Evolutionary conservation across 1,140 invertebrate species (phyloP), one percentile per base, ranked within the genome.

Genomic region (Drosophila eugracilis): DNA sequence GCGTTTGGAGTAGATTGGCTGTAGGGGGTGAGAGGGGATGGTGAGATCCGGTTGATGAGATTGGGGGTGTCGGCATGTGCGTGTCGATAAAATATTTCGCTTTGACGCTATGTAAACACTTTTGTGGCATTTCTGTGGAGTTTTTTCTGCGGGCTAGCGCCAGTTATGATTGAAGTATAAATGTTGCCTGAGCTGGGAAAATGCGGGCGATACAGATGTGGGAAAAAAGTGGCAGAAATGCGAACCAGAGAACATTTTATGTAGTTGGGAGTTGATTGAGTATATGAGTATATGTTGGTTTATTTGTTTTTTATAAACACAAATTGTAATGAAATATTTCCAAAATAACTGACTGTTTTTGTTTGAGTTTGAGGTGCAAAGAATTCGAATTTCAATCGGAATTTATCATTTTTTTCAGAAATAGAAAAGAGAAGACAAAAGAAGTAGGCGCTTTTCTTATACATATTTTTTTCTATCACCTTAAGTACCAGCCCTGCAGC

Each of bases 51-150:
- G 22, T 34, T n/a, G 28, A 28, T 44, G 44, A 34, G 53, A 34
- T 58, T 41, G 52, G 36, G 37, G 69, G 69, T 50, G 50, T 66
- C 65, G 44, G 52, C 57, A 73, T 85, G 83, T 88, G 81, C 83
- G 81, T 85, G 81, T 77, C 78, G 78, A 86, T 88, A 77, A 85
- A 86, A 85, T 86, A 86, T 85, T 88, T 86, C 63, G 47, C 69
- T 85, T 85, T 88, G 83, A 50, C 81, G 81, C 77, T 85, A 74
- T 81, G 69, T 75, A 75, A 85, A 85, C 81, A 85, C 81, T 85
- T 81, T 62, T 88, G 77, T 66, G 77, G 77, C 57, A 81, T 88
- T 81, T 86, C 50, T 70, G 67, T 49, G 15, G 5, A 30, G 10
- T 45, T 34, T 36, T 52, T 75, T 58, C 22, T 74, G 69, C 36